Base-by-base conservation (phyloP, 1,140 invertebrate genomes). In the Pseudomyrmex dendroicus region DNA sequence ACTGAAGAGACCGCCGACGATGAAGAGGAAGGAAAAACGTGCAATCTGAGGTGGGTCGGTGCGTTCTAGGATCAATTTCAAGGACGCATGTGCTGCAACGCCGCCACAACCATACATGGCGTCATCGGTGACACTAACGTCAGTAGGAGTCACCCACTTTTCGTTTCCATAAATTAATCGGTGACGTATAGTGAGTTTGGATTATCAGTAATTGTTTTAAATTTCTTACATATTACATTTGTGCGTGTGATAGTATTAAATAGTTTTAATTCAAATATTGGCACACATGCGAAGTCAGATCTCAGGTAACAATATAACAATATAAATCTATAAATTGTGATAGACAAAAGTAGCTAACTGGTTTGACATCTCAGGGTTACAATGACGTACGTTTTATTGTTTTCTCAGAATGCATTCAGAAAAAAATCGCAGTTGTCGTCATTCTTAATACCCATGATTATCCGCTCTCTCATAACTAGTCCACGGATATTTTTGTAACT, bases 31-130 rank as follows among this genome's bases (percentile, higher is more conserved):
- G 78, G 48, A 73, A 68, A 9, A 68, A 57, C 12, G 50, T 54
- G 25, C 2, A 44, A 25, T 10, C 59, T 70, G 20, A 61, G 83
- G 61, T 86, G 78, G 84, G 80, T 73, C 80, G 78, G 17, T 67
- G 56, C 35, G 15, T 89, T 89, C 87, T 89, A 89, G 68, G 83
- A 86, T 72, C 20, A 72, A n/a, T n/a, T n/a, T 12, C 84, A 89
- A 89, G 87, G 87, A 76, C 73, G 9, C 57, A 73, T 20, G 64
- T 85, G 84, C 72, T 90, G 84, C 91, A 92, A 89, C 86, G 80
- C 54, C 66, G 74, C 61, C 89, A 80, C 86, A 35, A 82, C 90
- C 90, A 92, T 92, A 91, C 86, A 92, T 91, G 86, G 86, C 77
- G 86, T 82, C 85, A 87, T 87, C 86, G 82, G 83, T 87, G 82